A percentile compares a stretch with the other conserved stretches of the same genome.
Conservation (phyloP, 2,888 invertebrate genomes). For the Meteorus colon region DNA sequence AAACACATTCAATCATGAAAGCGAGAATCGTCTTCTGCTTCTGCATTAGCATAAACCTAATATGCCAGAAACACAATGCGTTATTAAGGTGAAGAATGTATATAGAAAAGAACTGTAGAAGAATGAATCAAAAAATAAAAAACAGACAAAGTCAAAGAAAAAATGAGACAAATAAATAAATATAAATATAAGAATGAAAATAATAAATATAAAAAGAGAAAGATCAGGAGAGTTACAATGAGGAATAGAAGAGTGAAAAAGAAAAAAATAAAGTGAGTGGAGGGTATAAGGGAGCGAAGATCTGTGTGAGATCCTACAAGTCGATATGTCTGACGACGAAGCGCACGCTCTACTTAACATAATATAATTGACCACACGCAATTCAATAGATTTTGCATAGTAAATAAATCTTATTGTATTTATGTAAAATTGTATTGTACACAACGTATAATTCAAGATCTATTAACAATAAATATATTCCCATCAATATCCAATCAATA, state of each 20-base stretch:
- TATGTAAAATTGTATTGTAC: constrained; percentile 19
- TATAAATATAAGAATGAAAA: not conserved
- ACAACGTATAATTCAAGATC: not conserved
- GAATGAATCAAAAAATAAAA: constrained; percentile 4
- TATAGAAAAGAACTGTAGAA: constrained; percentile 20
- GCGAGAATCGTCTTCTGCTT: constrained; percentile 61
- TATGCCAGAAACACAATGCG: constrained; percentile 71
- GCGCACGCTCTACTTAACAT: constrained; percentile 71
- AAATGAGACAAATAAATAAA: constrained; percentile 11
- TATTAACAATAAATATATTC: not conserved
- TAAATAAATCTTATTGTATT: constrained; percentile 65
- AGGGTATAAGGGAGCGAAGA: constrained; percentile 45
- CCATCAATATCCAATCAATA: not conserved
- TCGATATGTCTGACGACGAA: constrained; percentile 48
- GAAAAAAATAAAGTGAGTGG: constrained; percentile 33
- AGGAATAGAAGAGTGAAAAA: constrained; percentile 31
- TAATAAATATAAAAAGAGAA: constrained; percentile 17
- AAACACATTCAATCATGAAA: constrained; percentile 55
- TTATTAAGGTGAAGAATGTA: constrained; percentile 65
- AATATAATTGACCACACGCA: constrained; percentile 73
- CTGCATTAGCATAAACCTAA: constrained; percentile 71
- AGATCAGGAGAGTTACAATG: constrained; percentile 5
- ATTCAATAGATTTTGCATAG: constrained; percentile 70
- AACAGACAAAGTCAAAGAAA: not conserved
- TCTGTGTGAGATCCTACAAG: constrained; percentile 38